Base-by-base conservation (phyloP, 2,888 invertebrate genomes). In the Dinocampus coccinellae region DNA sequence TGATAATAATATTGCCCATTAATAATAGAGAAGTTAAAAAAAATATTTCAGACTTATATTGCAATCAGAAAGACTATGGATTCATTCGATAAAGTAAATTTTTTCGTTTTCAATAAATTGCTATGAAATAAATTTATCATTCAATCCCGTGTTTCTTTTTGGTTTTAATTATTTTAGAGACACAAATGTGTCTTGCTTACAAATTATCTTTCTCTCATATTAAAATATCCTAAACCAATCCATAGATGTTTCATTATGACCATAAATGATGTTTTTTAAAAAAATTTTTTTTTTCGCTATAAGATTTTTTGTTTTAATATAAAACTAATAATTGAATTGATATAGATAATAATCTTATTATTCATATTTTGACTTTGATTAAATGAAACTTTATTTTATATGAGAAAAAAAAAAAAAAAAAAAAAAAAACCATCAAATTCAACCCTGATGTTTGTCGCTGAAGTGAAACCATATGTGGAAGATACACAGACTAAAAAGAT, bases 161-260 rank as follows among this genome's bases (percentile, higher is more conserved):
- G 6, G n/a, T 3, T 16, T 47, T 47, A 16, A 24, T 47, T 42
- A 42, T 64, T 29, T 63, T 64, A 16, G 9, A 47, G n/a, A 52
- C 24, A 62, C n/a, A 24, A 24, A 22, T 22, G 62, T 24, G 62
- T 13, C 39, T 33, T 36, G 66, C 60, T 64, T 53, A 20, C 42
- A 63, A 69, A 77, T 57, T 55, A 58, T 55, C 62, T 62, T 67
- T 29, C 52, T n/a, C 63, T 52, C 34, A 65, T 64, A 57, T 61
- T 13, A 29, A 60, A 52, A n/a, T 67, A 58, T 10, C 63, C 70
- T 75, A 75, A 79, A 78, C 82, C 81, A 80, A 83, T 83, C 82
- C 81, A 72, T 70, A 77, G 78, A 77, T 69, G 16, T 20, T n/a
- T 47, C n/a, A 47, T 16, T 7, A 47, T 47, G 47, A 47, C 47